A percentile compares a stretch with the other conserved stretches of the same genome.
Conservation (phyloP, 2,888 invertebrate genomes). For the Auanema freiburgensis region DNA sequence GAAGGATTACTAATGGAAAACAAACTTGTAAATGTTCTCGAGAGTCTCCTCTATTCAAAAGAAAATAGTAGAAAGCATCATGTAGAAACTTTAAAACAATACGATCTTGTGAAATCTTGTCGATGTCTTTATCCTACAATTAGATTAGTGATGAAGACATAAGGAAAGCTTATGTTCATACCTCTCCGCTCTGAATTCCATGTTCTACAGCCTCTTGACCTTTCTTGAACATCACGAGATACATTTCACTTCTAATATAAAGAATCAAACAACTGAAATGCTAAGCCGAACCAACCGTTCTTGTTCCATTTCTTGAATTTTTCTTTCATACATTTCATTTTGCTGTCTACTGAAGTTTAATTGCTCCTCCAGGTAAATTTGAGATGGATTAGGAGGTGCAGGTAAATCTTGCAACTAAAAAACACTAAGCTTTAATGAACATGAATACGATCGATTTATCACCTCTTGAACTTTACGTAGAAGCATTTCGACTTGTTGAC, state of each 20-base stretch:
- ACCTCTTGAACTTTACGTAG: slow-evolving; percentile 20
- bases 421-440: neutral
- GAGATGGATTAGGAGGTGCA: neutral
- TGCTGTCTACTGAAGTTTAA: slow-evolving; percentile 46
- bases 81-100: slow-evolving; percentile 87
- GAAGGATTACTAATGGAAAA: too few relatives aligned
- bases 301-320: slow-evolving; percentile 57
- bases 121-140: slow-evolving; percentile 41
- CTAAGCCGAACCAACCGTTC: slow-evolving; percentile 37
- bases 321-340: slow-evolving; percentile 60
- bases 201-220: slow-evolving; percentile 60
- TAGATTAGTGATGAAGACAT: neutral
- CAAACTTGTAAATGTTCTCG: slow-evolving; percentile 76
- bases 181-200: too few relatives aligned
- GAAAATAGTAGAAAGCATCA: slow-evolving; percentile 87
- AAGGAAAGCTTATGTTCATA: neutral
- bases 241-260: slow-evolving; percentile 53
- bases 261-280: neutral
- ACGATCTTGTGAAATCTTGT: slow-evolving; percentile 75
- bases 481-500: slow-evolving; percentile 18
- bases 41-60: slow-evolving; percentile 81
- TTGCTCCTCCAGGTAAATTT: slow-evolving; percentile 31
- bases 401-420: neutral
- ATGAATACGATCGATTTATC: neutral
- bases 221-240: slow-evolving; percentile 64